Percentiles rank a stretch among this genome's conserved stretches.
Evolutionary conservation across 2,888 invertebrate species (phyloP).

Genomic region (Melieria picta): DNA sequence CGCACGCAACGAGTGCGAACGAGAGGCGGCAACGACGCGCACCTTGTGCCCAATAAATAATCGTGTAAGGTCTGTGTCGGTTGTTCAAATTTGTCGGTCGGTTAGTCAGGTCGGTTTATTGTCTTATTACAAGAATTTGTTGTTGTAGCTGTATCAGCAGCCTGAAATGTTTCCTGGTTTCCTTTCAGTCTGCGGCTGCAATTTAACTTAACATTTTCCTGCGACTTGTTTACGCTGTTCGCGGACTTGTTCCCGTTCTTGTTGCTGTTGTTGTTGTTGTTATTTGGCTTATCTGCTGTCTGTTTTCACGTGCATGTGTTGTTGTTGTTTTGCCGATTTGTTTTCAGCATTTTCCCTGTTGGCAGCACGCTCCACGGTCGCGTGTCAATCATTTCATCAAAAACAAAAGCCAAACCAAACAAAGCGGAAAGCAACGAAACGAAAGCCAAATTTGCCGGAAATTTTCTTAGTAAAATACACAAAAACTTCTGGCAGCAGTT

Average conservation of each 20-base stretch:
- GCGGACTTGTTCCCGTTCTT: not conserved
- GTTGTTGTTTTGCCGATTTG: not conserved
- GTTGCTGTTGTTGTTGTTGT: not conserved
- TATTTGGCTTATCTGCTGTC: not conserved
- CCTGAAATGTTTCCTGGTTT: conserved; percentile 23
- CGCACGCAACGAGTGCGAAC: too few species aligned
- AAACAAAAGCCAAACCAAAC: conserved; percentile 9
- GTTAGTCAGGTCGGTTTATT: not conserved
- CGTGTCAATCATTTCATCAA: conserved; percentile 30
- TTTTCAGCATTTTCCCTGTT: conserved; percentile 3
- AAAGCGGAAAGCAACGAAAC: too few species aligned
- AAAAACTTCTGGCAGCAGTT: too few species aligned
- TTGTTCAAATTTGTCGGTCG: not conserved
- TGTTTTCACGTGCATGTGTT: not conserved
- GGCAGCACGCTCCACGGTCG: not conserved
- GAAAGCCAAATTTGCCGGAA: not conserved
- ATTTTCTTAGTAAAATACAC: not conserved
- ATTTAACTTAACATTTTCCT: not conserved
- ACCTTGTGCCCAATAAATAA: conserved; percentile 17
- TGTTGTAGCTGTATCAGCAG: not conserved
- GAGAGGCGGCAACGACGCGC: not conserved
- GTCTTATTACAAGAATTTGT: not conserved
- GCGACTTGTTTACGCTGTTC: too few species aligned
- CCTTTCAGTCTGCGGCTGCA: conserved; percentile 15
- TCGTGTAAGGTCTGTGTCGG: conserved; percentile 3